Base-by-base conservation (phyloP, 2,797 vertebrate species). In the Austrolebias charrua region DNA sequence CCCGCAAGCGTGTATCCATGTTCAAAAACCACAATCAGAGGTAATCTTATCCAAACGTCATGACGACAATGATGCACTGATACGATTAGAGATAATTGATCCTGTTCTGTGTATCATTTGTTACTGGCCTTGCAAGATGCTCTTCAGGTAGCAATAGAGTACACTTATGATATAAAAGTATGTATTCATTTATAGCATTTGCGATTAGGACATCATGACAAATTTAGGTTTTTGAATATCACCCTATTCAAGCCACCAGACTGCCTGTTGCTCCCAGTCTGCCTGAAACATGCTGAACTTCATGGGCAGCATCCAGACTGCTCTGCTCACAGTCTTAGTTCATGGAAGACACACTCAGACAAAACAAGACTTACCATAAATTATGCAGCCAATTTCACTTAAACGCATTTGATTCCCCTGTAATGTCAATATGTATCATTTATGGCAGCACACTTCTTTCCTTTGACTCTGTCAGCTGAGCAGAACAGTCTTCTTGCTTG, bases 31-130 rank as follows among this genome's bases (percentile, higher is more conserved):
- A 63, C 62, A 79, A 68, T 70, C 78, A 78, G 66, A 83, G 82
- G 82, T 87, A 75, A 88, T 88, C 69, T 77, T 80, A 85, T 92
- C 86, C 61, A 68, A 79, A 77, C 69, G 75, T 54, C 71, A 75
- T 73, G 77, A 80, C 69, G 80, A 76, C 69, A 84, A 86, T 66
- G 81, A 89, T 79, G 53, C 78, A 40, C 53, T 90, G 84, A 91
- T 91, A 71, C 76, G 74, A 88, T 89, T 89, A 89, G 31, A 58
- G 67, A 76, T 85, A 87, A 88, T 68, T 84, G 82, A 89, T 88
- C 80, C 78, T 65, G 76, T 90, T 84, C 86, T 84, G 84, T 76
- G 71, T 88, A 88, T 83, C 14, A 42, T 83, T 66, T 57, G 83
- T 86, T 77, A 70, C 71, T 54, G 48, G 81, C 77, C 75, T 82